phyloP scores from a whole-genome alignment of 1,140 invertebrate species.

The Bombus waltoni region DNA sequence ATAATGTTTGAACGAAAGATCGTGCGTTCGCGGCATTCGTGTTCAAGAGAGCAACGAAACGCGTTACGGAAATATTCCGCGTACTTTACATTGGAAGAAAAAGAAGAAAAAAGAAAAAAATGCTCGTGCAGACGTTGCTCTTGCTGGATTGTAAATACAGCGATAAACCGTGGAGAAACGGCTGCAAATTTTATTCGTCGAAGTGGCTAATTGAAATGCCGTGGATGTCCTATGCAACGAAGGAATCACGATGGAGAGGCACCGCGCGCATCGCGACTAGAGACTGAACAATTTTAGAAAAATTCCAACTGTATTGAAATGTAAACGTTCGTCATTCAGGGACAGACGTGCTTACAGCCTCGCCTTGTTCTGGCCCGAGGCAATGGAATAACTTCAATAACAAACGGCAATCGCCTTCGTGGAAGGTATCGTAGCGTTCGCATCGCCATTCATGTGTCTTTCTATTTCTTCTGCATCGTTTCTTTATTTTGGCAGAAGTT shows the following conservation, averaged over 20 bases:
- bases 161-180: neutral
- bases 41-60: no score
- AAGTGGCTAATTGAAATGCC: conserved; percentile 48
- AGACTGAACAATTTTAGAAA: conserved; percentile 68
- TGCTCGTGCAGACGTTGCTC: no score
- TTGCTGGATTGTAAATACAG: neutral
- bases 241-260: conserved; percentile 47
- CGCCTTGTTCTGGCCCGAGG: conserved; percentile 76
- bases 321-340: conserved; percentile 76
- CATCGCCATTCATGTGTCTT: neutral
- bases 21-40: no score
- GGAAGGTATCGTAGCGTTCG: conserved; percentile 47
- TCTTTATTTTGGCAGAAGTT: neutral
- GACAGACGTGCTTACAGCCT: conserved; percentile 70
- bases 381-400: conserved; percentile 80
- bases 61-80: no score
- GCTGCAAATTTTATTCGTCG: conserved; percentile 30
- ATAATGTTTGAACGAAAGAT: no score
- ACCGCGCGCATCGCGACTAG: conserved; percentile 59
- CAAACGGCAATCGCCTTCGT: conserved; percentile 70
- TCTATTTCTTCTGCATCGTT: neutral
- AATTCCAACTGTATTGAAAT: conserved; percentile 72
- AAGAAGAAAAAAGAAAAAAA: neutral
- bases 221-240: conserved; percentile 44
- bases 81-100: neutral